Base-by-base conservation (phyloP, 1,140 invertebrate genomes). In the Magallana angulata region DNA sequence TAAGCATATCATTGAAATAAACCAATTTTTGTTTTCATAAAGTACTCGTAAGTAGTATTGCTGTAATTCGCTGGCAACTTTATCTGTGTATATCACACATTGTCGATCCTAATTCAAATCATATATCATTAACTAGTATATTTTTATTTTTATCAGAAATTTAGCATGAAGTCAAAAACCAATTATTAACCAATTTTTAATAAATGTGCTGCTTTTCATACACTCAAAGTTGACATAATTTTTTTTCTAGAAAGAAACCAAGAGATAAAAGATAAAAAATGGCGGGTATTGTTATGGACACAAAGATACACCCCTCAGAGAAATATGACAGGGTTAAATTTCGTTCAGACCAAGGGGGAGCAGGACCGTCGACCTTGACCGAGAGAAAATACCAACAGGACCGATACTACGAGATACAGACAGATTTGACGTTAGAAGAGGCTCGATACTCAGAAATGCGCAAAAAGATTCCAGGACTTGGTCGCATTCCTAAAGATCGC, bases 371-470 rank as follows among this genome's bases (percentile, higher is more conserved):
- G 7, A 18, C 56, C 11, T 36, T 18, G 58, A 18, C n/a, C 12
- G 68, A 14, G 4, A 87, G 36, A 5, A 2, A 48, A 48, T 4
- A 48, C 18, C 36, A 58, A 24, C 57, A 76, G 7, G 83, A 85
- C 16, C n/a, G 59, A 4, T 80, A 57, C n/a, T 60, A 59, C 14
- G 68, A 85, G 30, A 82, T 85, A 16, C 88, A 89, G 59, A 68
- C 80, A 1, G 82, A 56, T 1, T 48, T 89, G 16, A 90, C 90
- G 12, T 81, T 91, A 7, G 90, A 91, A n/a, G 91, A 91, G 59
- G 91, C 88, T 0, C 76, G 89, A 16, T 92, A 86, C 85, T 89
- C 90, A 76, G 88, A 91, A 59, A 89, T 88, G 82, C 86, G 89
- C n/a, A 92, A 89, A 71, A 90, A 89, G 68, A 85, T 89, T 11